Conservation (phyloP, 1,140 invertebrate genomes). For the Anoplolepis gracilipes region DNA sequence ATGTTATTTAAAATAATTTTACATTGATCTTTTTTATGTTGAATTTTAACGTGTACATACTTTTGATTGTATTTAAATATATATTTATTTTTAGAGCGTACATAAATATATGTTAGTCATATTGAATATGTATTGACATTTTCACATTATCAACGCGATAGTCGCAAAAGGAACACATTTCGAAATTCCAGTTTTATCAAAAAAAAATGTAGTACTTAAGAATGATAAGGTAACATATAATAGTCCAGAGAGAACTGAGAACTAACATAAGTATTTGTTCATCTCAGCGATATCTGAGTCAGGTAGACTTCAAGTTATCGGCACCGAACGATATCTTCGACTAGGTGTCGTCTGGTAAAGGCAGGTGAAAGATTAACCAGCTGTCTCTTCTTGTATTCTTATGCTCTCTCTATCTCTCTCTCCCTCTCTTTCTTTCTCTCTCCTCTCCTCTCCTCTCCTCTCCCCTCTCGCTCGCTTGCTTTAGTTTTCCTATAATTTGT, state of each 20-base stretch:
- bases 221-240: conserved; percentile 54
- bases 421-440: neutral
- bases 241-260: conserved; percentile 43
- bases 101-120: neutral
- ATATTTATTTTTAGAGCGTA: too few species aligned
- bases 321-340: conserved; percentile 50
- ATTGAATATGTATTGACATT: too few species aligned
- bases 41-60: neutral
- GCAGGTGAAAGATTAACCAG: conserved; percentile 74
- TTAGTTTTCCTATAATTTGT: conserved; percentile 2
- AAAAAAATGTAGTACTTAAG: conserved; percentile 14
- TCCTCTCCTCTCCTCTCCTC: neutral
- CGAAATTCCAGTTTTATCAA: conserved; percentile 63
- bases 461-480: neutral
- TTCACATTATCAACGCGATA: neutral
- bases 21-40: neutral
- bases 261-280: conserved; percentile 63
- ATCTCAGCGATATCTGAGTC: conserved; percentile 27
- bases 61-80: neutral
- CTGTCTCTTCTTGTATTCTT: conserved; percentile 60
- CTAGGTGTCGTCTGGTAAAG: conserved; percentile 31
- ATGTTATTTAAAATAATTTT: neutral
- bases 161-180: neutral
- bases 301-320: conserved; percentile 47
- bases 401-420: conserved; percentile 53